Percentiles rank a stretch among this genome's conserved stretches.
Conservation (phyloP, 2,113 vertebrate genomes). For the Gobius niger region DNA sequence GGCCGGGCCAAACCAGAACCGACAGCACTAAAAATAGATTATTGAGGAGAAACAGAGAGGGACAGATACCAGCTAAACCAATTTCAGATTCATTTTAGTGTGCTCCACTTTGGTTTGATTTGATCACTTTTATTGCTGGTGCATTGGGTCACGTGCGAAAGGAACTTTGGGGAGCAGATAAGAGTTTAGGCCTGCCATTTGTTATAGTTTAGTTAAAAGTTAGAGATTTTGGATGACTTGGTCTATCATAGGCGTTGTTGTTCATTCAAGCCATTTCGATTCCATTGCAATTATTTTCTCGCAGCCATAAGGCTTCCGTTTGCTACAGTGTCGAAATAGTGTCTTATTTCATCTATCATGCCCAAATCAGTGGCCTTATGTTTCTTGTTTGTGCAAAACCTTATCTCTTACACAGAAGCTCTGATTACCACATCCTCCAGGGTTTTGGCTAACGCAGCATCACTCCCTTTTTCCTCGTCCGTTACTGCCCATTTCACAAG, state of each 20-base stretch:
- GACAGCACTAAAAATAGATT: conserved; percentile 49
- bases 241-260: too few species aligned
- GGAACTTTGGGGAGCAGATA: background rate
- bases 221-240: too few species aligned
- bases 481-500: conserved; percentile 9
- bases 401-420: background rate
- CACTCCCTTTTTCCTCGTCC: conserved; percentile 20
- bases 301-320: background rate
- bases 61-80: conserved; percentile 31
- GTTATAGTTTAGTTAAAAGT: background rate
- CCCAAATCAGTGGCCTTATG: background rate
- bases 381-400: conserved; percentile 20
- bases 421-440: conserved; percentile 14
- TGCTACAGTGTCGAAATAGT: background rate
- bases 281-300: too few species aligned
- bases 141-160: background rate
- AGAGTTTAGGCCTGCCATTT: background rate
- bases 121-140: conserved; percentile 12
- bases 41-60: conserved; percentile 30
- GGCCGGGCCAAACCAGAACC: conserved; percentile 34
- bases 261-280: too few species aligned
- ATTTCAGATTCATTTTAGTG: conserved; percentile 3
- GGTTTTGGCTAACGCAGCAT: conserved; percentile 19
- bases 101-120: conserved; percentile 14
- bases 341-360: background rate